Base-by-base conservation (phyloP, 2,113 vertebrate species). In the Euleptes europaea region DNA sequence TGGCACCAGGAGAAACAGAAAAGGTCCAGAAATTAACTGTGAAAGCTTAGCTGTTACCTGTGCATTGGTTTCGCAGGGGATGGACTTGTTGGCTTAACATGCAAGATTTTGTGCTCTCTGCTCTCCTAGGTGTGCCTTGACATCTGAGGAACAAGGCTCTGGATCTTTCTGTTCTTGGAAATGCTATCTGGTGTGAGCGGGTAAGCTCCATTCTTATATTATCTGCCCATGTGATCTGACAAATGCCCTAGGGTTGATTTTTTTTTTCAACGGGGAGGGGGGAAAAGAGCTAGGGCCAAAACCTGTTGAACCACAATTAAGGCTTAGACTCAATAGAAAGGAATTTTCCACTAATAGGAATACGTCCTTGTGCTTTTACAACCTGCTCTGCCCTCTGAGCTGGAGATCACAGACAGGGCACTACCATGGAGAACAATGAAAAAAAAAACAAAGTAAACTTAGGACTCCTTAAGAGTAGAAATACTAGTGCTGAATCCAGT, bases 181-280 rank as follows among this genome's bases (percentile, higher is more conserved):
- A 79, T 84, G 70, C n/a, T 17, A 76, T 83, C 80, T 90, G 86
- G 80, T 38, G 82, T 0, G 92, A 86, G 47, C 86, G 49, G 89
- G 90, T 83, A 84, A 90, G 17, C 77, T 67, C 26, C 89, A 84
- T 89, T 93, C 87, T 94, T 95, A 95, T 95, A 95, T 92, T 2
- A 0, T 66, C 85, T 3, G 2, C 91, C 86, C 94, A 95, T 91
- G 94, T 95, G 94, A 95, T 89, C 91, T 77, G 71, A 88, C 90
- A 80, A 93, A 95, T 94, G 93, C 92, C 94, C 91, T 86, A 90
- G 86, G 90, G 91, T 89, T 94, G 94, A 94, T 93, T 93, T 92
- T 92, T 93, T 92, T 92, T 69, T 80, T 88, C 86, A 89, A 44
- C 26, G 77, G 35, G 40, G 5, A 49, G 5, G 40, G n/a, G 23